These are phyloP conservation scores for Lepidonotus clava DNA, from an alignment of 2,888 invertebrate genomes.

Conservation along the genomic window DNA sequence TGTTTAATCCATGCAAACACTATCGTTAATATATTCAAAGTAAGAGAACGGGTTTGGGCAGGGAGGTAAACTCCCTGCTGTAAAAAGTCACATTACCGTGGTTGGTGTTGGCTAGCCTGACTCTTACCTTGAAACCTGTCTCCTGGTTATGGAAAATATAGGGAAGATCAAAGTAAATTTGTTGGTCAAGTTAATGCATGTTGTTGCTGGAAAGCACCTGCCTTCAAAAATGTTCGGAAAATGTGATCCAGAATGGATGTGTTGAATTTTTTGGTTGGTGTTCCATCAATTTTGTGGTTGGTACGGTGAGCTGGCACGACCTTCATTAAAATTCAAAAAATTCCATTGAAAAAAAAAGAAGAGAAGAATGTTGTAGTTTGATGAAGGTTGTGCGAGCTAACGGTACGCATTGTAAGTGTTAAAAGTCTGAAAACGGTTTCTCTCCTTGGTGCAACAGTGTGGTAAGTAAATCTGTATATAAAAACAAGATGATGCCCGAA, in stretches of 20 bases:
- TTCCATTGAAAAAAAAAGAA: too few relatives aligned
- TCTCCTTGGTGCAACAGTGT: slow-evolving; percentile 46
- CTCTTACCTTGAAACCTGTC: slow-evolving; percentile 49
- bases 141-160: slow-evolving; percentile 35
- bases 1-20: slow-evolving; percentile 28
- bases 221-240: neutral
- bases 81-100: slow-evolving; percentile 40
- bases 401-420: neutral
- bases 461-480: neutral
- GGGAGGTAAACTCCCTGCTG: neutral
- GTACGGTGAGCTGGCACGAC: slow-evolving; percentile 25
- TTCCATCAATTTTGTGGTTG: neutral
- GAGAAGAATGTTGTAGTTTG: neutral
- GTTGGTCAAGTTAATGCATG: neutral
- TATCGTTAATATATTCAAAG: slow-evolving; percentile 5
- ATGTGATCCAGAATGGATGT: too few relatives aligned
- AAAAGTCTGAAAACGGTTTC: slow-evolving; percentile 11
- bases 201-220: slow-evolving; percentile 36
- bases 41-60: neutral
- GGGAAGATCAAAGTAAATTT: slow-evolving; percentile 46
- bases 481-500: too few relatives aligned
- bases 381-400: slow-evolving; percentile 6
- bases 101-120: slow-evolving; percentile 24
- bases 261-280: too few relatives aligned
- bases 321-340: slow-evolving; percentile 33